These are phyloP conservation scores for Rhadina sibilatrix DNA, from an alignment of 2,113 vertebrate species.

Conservation along the genomic window DNA sequence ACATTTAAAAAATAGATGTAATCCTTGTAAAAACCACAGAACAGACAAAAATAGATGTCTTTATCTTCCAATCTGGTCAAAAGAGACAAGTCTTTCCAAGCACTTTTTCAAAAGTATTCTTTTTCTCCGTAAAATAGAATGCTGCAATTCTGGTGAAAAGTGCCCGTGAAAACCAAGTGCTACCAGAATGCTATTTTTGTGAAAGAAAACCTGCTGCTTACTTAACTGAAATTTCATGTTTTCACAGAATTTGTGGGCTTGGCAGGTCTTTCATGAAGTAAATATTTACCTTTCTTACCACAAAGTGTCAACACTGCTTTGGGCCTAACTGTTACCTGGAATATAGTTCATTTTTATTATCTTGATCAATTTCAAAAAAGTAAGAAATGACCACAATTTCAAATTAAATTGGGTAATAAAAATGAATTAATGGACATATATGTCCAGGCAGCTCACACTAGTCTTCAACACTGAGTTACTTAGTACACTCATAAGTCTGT, in stretches of 20 bases:
- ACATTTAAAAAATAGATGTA: neutral
- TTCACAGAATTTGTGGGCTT: conserved; percentile 1
- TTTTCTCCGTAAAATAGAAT: neutral
- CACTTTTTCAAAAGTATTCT: neutral
- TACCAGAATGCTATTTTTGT: neutral
- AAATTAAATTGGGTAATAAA: neutral
- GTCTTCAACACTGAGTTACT: neutral
- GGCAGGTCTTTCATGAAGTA: neutral
- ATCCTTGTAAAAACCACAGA: neutral
- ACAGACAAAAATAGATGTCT: neutral
- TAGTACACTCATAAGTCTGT: neutral
- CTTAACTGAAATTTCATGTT: neutral
- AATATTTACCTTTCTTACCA: conserved; percentile 19
- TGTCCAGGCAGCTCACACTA: neutral
- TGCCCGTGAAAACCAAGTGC: neutral
- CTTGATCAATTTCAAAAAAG: neutral
- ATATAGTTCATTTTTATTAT: neutral
- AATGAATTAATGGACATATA: neutral
- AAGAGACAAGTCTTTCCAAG: neutral
- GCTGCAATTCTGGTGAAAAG: neutral
- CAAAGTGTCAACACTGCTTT: neutral
- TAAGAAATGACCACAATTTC: neutral
- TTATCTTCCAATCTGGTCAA: neutral
- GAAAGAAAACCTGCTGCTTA: neutral
- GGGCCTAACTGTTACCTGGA: neutral